Evolutionary conservation across 1,140 invertebrate species (phyloP).

Genomic region (Gryon sp.): DNA sequence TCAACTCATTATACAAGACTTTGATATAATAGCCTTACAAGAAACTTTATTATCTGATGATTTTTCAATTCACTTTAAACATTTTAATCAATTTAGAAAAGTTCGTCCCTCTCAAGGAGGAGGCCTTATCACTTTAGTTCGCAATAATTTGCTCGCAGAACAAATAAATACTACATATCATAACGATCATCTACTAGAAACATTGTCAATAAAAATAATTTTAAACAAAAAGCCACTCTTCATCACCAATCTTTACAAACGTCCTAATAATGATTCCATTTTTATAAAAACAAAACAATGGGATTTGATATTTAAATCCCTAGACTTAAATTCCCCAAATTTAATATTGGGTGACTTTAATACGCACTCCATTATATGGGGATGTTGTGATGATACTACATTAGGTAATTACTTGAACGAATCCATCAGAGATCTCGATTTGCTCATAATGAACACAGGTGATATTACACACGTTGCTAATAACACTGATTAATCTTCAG

Average conservation of each 20-base stretch:
- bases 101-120: slow-evolving; percentile 4
- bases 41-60: neutral
- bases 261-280: neutral
- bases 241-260: slow-evolving; percentile 7
- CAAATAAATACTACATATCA: neutral
- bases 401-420: too few species aligned
- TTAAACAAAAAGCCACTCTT: neutral
- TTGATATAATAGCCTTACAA: neutral
- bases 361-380: neutral
- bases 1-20: neutral
- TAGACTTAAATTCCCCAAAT: neutral
- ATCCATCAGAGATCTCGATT: too few species aligned
- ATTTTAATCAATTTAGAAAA: slow-evolving; percentile 14
- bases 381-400: neutral
- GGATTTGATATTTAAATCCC: neutral
- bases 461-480: too few species aligned
- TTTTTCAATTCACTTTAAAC: neutral
- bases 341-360: neutral
- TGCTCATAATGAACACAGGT: too few species aligned
- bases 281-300: neutral
- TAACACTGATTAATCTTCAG: too few species aligned
- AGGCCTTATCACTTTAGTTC: slow-evolving; percentile 1
- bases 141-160: neutral
- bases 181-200: slow-evolving; percentile 11
- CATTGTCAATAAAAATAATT: slow-evolving; percentile 8